phyloP scores from a whole-genome alignment of 2,113 vertebrate species.

The Myocastor coypus region DNA sequence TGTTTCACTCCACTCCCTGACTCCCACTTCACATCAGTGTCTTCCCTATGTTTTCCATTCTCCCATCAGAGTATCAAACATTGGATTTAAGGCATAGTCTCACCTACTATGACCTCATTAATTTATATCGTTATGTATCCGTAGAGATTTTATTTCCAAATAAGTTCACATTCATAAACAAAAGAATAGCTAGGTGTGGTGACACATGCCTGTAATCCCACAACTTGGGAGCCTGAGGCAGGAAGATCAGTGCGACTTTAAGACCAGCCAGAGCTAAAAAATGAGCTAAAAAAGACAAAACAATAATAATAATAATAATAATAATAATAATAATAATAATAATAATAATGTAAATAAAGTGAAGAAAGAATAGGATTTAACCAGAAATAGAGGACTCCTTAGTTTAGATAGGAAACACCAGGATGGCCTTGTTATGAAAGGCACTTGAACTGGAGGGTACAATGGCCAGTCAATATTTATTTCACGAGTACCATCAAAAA shows the following conservation, averaged over 20 bases:
- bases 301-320: no score
- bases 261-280: no score
- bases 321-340: no score
- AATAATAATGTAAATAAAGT: no score
- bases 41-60: background rate
- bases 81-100: background rate
- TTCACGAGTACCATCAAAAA: rapidly evolving
- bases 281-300: no score
- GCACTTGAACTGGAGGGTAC: background rate
- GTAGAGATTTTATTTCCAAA: background rate
- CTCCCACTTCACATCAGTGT: background rate
- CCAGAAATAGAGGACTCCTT: background rate
- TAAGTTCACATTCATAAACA: background rate
- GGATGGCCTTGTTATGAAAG: background rate
- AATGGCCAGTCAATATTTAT: background rate
- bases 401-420: background rate
- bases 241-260: no score
- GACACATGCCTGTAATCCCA: no score
- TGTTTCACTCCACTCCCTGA: background rate
- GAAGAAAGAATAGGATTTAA: background rate
- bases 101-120: background rate
- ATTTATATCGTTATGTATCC: background rate
- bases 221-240: no score
- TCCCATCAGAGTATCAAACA: background rate
- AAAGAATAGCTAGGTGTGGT: no score